Evolutionary conservation across 2,113 vertebrate species (phyloP), one percentile per base, ranked within the genome.

Genomic region (Arenaria interpres): DNA sequence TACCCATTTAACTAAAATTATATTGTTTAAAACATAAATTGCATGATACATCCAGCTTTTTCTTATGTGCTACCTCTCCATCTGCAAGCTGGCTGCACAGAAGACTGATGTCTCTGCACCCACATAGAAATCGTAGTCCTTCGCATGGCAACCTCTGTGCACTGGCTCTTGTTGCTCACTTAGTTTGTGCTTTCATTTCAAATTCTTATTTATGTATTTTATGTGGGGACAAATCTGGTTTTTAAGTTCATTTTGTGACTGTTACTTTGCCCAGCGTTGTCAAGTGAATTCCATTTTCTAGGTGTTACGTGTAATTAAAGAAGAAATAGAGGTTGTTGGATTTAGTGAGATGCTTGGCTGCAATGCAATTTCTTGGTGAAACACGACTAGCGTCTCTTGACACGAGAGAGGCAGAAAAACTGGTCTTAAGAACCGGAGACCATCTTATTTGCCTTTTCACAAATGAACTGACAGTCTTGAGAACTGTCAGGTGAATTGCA

Each of bases 1-100:
- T 80, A 62, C 46, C 30, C 37, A 46, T 94, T 97, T 97, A 95
- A 89, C 71, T 97, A 76, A 96, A 95, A 97, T 95, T 62, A 95
- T 30, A 39, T 77, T 85, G 89, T 92, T 95, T 91, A 75, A 94
- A 90, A 90, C 91, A 85, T 63, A 89, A 97, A 96, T 96, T 96
- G 78, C 80, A 80, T 96, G 94, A 48, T 89, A 77, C 48, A 23
- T 89, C 32, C 48, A 88, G 39, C 14, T 72, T 94, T 90, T 93
- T 92, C 45, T 57, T 82, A 12, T 87, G 56, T 3, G 3, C 48
- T 85, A 14, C 54, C 87, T 56, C 62, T 90, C 22, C 4, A 3
- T 76, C 64, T 89, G 89, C 71, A 59, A 39, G 68, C 57, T 90
- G 84, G 33, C 39, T 82, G 86, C 67, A 39, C 51, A 63, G 78